Conservation (phyloP, 2,797 vertebrate species). For the Platalea minor region DNA sequence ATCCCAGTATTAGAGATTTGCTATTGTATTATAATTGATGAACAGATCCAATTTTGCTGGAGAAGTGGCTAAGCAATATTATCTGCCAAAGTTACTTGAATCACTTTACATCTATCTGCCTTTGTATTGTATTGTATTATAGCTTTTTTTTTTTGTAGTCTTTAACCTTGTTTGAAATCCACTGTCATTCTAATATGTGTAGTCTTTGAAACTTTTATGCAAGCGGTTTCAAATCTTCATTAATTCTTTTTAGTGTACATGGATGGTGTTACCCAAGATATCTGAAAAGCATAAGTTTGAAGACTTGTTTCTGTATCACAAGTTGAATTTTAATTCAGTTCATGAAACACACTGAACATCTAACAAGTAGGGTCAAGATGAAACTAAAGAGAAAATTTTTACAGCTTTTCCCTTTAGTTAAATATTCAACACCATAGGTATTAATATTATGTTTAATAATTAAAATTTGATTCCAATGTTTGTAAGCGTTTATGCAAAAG, state of each 20-base stretch:
- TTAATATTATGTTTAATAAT: not conserved
- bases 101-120: not conserved
- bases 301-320: not conserved
- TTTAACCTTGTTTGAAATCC: not conserved
- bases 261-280: not conserved
- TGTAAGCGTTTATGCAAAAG: not conserved
- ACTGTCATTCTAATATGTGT: not conserved
- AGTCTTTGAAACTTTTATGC: not conserved
- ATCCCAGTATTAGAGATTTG: not conserved
- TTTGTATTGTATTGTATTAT: not conserved
- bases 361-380: not conserved
- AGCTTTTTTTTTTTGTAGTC: not conserved
- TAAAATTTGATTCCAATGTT: not conserved
- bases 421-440: not conserved
- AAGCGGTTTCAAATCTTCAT: not conserved
- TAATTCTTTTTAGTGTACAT: fast-evolving
- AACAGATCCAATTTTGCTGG: not conserved
- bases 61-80: not conserved
- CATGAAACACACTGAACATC: not conserved
- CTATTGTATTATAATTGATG: not conserved
- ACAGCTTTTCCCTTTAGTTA: not conserved
- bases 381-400: not conserved
- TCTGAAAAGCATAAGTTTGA: not conserved
- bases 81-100: not conserved
- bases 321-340: not conserved